A percentile compares a stretch with the other conserved stretches of the same genome.
These are phyloP conservation scores for Paragorgia papillata DNA, from an alignment of 92 coral and sea anemone species.

Conservation along the genomic window DNA sequence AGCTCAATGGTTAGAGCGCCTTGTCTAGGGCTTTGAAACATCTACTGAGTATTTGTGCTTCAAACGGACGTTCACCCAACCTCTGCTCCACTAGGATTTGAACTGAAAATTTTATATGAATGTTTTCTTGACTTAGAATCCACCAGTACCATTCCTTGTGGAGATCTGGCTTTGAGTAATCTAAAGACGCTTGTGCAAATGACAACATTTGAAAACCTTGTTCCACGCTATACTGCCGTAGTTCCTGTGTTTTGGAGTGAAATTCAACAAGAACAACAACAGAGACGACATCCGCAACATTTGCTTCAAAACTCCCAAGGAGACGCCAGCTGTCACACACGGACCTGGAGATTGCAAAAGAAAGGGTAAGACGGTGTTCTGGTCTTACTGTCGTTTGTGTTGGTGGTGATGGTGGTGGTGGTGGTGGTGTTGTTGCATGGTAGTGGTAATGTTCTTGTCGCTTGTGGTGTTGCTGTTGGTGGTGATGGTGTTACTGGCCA, in stretches of 20 bases:
- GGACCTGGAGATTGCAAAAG: slow-evolving; percentile 87
- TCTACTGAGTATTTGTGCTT: too few relatives aligned
- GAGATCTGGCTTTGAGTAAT: slow-evolving; percentile 56
- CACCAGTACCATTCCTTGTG: slow-evolving; percentile 11
- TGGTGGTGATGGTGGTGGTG: too few relatives aligned
- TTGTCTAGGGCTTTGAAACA: too few relatives aligned
- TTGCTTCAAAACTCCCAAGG: slow-evolving; percentile 87
- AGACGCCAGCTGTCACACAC: slow-evolving; percentile 85
- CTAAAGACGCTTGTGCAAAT: slow-evolving; percentile 68
- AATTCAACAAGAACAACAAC: slow-evolving; percentile 94
- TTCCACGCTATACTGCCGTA: slow-evolving; percentile 85
- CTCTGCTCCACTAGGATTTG: too few relatives aligned
- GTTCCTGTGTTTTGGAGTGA: slow-evolving; percentile 96
- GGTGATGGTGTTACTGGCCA: background rate
- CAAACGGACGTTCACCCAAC: too few relatives aligned
- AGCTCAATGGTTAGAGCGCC: too few relatives aligned
- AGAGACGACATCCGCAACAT: slow-evolving; percentile 84
- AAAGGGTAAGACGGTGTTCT: slow-evolving; percentile 84
- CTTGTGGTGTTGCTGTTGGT: background rate
- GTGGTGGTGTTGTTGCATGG: too few relatives aligned
- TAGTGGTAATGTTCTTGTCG: too few relatives aligned
- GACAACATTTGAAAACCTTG: slow-evolving; percentile 90
- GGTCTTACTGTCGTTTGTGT: too few relatives aligned
- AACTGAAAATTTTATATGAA: too few relatives aligned
- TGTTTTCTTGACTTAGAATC: slow-evolving; percentile 5